Evolutionary conservation across 2,888 invertebrate species (phyloP), one percentile per base, ranked within the genome.

Genomic region (Lamellibrachia satsuma): DNA sequence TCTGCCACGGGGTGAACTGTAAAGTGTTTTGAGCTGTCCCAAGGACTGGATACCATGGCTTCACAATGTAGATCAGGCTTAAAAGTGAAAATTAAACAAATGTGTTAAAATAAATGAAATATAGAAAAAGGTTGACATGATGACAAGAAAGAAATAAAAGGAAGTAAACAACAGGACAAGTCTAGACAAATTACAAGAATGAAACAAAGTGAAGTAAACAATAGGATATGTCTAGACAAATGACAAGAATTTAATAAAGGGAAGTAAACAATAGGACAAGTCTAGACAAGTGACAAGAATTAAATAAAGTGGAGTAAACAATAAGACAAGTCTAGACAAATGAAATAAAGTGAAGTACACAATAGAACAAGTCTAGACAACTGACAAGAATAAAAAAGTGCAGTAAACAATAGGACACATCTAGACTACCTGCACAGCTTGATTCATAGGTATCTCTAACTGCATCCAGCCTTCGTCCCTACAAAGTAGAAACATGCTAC

Each of bases 401-500:
- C 15, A 3, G n/a, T 39, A 52, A 51, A 91, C 52, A 91, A 52
- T 52, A 91, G 9, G 15, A 75, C 75, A 75, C 3, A 9, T 75
- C 75, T 75, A 75, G 75, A 51, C 92, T 93, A 97, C 97, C 97
- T 99, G 99, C 90, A 99, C 99, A 94, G 99, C 99, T 97, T 99
- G 99, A 98, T 99, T 99, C 99, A 99, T 99, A 7, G 99, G 99
- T 94, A 99, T 97, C 97, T 99, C 99, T 95, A 99, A 97, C 96
- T 99, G 99, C 93, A 99, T 96, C 97, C 99, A 92, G 27, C 93
- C 93, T 52, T 94, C 93, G 52, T 94, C 94, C 92, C 94, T 94
- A 91, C 75, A 91, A 90, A 39, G 75, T 75, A 75, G 75, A 75
- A 75, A 75, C 75, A 75, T 75, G 75, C 75, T 75, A 75, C 75